Base-by-base conservation (phyloP, 2,113 vertebrate species). In the Sander vitreus region DNA sequence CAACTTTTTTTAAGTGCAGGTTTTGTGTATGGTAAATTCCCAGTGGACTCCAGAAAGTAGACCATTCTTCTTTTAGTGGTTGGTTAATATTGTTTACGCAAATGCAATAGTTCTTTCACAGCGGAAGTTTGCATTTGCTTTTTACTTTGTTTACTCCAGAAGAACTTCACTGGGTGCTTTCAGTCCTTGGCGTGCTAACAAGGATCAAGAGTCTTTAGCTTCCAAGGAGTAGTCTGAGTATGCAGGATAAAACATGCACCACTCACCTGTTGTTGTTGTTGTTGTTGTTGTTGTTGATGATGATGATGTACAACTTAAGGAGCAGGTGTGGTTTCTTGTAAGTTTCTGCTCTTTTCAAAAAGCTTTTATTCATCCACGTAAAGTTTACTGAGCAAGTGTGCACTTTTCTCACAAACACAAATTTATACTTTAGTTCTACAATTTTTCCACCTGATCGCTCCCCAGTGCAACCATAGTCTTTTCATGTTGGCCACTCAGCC, bases 41-140 rank as follows among this genome's bases (percentile, higher is more conserved):
- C 93, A 68, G 85, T 71, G 90, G 93, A 91, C 50, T 73, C 25
- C 71, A 50, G 77, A 88, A 91, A 93, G 91, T 86, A 93, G 90
- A 90, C 93, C 88, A 87, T 54, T 84, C 78, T 73, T 88, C 82
- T 83, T 85, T 83, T 70, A 70, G 87, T 58, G 78, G 77, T 83
- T 91, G 85, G 74, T 87, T 93, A 83, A 85, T 78, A 83, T 81
- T 92, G 89, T 94, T 91, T 90, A 88, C 79, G 87, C 80, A 91
- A 87, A 85, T 62, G 25, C 83, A 89, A 88, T 80, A 76, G 60
- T 91, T 91, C 86, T 85, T 79, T 91, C 89, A 76, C 82, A 72
- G 70, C 4, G 39, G 69, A 91, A 88, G 91, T 93, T 94, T 90
- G 87, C 72, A 9, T 80, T 86, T 77, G 50, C 70, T 71, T 74